Conservation (phyloP, 2,113 vertebrate species). For the Corythornis vintsioides region DNA sequence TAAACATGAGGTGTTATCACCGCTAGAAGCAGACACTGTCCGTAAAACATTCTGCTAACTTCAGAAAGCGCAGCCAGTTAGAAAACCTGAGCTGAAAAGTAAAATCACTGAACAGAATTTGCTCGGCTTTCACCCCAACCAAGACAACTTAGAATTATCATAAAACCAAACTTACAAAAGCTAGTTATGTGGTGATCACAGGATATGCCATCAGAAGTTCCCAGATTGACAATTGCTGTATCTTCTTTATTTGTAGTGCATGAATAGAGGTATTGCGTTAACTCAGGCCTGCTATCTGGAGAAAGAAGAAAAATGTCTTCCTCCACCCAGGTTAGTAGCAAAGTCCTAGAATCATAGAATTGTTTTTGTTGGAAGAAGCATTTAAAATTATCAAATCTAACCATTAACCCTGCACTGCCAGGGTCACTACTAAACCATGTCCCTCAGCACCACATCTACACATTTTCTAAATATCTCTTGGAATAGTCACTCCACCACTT, state of each 20-base stretch:
- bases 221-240: not conserved
- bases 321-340: conserved; percentile 85
- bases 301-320: conserved; percentile 92
- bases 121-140: too few relatives aligned
- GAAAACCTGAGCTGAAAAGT: too few relatives aligned
- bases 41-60: too few relatives aligned
- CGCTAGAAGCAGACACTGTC: too few relatives aligned
- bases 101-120: too few relatives aligned
- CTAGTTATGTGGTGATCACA: not conserved
- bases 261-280: conserved; percentile 85
- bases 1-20: too few relatives aligned
- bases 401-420: too few relatives aligned
- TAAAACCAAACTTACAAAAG: not conserved
- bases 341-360: not conserved
- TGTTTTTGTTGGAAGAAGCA: not conserved
- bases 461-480: too few relatives aligned
- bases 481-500: too few relatives aligned
- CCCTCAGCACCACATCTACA: too few relatives aligned
- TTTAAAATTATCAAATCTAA: not conserved
- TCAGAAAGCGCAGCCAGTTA: too few relatives aligned
- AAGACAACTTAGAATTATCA: not conserved
- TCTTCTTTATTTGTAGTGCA: conserved; percentile 79
- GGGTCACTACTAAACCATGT: too few relatives aligned
- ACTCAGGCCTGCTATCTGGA: conserved; percentile 93
- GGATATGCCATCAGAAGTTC: not conserved